These are phyloP conservation scores for Paradisaea rubra DNA, from an alignment of 2,113 vertebrate species.

Conservation along the genomic window DNA sequence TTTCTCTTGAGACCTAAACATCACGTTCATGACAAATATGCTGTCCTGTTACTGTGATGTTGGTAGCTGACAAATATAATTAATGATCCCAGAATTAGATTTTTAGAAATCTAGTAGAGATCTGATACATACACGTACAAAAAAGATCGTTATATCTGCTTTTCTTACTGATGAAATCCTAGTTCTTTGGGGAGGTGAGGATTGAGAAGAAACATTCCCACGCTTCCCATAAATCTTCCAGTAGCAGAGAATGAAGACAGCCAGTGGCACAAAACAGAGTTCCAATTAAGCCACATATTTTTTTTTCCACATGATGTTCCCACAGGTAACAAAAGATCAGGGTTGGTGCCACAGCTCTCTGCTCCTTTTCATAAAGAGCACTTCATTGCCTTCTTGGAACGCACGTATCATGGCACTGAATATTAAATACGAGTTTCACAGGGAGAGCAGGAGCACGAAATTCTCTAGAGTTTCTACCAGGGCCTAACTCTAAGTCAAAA, in stretches of 20 bases:
- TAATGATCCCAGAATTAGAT: not conserved
- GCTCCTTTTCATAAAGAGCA: not conserved
- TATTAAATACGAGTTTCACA: not conserved
- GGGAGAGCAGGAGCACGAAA: not conserved
- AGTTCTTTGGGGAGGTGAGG: not conserved
- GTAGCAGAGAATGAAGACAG: not conserved
- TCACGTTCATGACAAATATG: not conserved
- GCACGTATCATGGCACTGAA: not conserved
- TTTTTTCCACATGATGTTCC: not conserved
- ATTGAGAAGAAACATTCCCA: not conserved
- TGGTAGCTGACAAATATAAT: not conserved
- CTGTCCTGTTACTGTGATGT: not conserved
- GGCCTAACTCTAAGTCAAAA: not conserved
- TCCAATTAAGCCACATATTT: not conserved
- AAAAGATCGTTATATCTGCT: not conserved
- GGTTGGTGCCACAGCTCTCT: not conserved
- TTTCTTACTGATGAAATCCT: not conserved
- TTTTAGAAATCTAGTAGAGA: not conserved
- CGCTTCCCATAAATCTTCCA: not conserved
- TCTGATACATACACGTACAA: not conserved
- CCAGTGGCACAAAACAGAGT: not conserved
- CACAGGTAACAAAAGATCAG: not conserved
- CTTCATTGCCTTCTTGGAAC: not conserved
- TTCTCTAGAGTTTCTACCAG: not conserved
- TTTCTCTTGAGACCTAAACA: not conserved